Percentiles rank a stretch among this genome's conserved stretches.
Evolutionary conservation across 2,888 invertebrate species (phyloP).

Genomic region (Orthosia gothica): DNA sequence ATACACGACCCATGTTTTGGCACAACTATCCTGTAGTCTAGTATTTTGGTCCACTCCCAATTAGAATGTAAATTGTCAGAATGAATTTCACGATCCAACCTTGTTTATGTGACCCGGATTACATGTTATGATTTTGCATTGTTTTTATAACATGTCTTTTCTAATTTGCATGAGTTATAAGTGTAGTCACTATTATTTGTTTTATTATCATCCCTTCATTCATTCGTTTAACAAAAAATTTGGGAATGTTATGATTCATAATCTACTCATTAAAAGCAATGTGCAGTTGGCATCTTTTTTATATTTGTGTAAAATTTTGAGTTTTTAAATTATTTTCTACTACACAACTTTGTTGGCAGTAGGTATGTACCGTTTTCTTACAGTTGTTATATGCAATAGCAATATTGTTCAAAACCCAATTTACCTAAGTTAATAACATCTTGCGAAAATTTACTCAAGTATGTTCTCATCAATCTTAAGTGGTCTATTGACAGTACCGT

Average conservation of each 20-base stretch:
- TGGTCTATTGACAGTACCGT: constrained; percentile 22
- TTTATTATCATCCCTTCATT: too few relatives aligned
- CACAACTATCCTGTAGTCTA: constrained; percentile 20
- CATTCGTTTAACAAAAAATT: too few relatives aligned
- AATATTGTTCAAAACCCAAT: constrained; percentile 22
- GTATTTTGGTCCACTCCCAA: constrained; percentile 54
- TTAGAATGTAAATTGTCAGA: constrained; percentile 64
- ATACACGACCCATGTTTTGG: constrained; percentile 27
- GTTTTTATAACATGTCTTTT: neutral
- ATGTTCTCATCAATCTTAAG: constrained; percentile 6
- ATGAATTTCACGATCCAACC: constrained; percentile 43
- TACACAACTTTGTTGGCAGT: too few relatives aligned
- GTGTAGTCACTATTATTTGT: too few relatives aligned
- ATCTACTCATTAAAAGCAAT: too few relatives aligned
- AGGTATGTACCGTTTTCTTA: neutral
- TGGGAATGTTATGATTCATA: too few relatives aligned
- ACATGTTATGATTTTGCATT: constrained; percentile 13
- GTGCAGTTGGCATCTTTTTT: too few relatives aligned
- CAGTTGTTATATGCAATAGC: neutral
- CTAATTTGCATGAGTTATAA: too few relatives aligned
- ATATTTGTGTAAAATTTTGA: too few relatives aligned
- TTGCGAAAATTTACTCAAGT: constrained; percentile 2
- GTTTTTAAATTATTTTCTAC: neutral
- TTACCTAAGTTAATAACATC: neutral
- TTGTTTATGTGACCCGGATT: constrained; percentile 8